Percentiles rank a stretch among this genome's conserved stretches.
Evolutionary conservation across 2,888 invertebrate genomes (phyloP).

Genomic region (Oxystoma pomonae): DNA sequence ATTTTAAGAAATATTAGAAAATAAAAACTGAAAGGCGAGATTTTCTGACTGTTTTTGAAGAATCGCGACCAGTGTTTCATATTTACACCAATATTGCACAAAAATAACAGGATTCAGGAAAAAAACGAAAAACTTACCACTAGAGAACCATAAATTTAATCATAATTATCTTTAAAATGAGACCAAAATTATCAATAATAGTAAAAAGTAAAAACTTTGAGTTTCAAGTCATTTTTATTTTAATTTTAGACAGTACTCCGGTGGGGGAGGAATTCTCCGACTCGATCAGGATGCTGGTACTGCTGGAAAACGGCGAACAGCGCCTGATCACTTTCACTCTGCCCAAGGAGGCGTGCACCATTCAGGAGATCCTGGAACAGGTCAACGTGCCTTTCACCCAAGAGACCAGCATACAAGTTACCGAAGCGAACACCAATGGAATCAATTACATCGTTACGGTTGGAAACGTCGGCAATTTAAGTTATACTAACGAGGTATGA

Average conservation of each 20-base stretch:
- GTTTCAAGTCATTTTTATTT: too few species aligned
- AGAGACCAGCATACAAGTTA: conserved; percentile 69
- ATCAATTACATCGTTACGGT: conserved; percentile 79
- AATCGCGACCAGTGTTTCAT: too few species aligned
- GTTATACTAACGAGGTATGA: conserved; percentile 21
- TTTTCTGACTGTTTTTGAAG: too few species aligned
- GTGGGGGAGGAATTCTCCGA: conserved; percentile 55
- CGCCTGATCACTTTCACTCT: conserved; percentile 77
- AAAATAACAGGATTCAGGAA: too few species aligned
- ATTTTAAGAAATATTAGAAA: too few species aligned
- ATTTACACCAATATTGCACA: too few species aligned
- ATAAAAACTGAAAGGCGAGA: too few species aligned
- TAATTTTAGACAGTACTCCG: conserved; percentile 46
- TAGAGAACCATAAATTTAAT: too few species aligned
- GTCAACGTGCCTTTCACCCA: conserved; percentile 66
- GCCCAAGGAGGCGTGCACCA: conserved; percentile 77
- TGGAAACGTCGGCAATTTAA: conserved; percentile 43
- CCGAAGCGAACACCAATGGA: conserved; percentile 67
- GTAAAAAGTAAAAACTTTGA: too few species aligned
- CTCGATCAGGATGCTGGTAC: conserved; percentile 76
- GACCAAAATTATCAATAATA: too few species aligned
- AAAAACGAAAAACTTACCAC: too few species aligned
- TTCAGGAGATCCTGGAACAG: conserved; percentile 77
- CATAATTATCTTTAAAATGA: too few species aligned
- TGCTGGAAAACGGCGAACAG: conserved; percentile 73